phyloP scores from a whole-genome alignment of 2,888 invertebrate genomes.

The Rhorus exstirpatorius region DNA sequence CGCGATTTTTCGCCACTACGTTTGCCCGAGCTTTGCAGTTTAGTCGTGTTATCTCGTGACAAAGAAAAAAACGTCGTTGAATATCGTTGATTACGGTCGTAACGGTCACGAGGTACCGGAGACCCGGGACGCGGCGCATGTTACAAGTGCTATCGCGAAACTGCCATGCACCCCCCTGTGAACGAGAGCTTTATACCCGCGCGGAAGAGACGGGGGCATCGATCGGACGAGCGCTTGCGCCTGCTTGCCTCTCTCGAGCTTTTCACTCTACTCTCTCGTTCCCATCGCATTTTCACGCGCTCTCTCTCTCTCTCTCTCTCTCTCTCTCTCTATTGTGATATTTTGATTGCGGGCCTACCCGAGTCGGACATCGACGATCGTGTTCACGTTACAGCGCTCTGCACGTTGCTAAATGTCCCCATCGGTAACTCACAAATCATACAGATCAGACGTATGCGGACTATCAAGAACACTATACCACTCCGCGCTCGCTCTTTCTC shows the following conservation, averaged over 20 bases:
- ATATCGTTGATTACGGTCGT: slow-evolving; percentile 46
- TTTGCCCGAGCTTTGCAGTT: slow-evolving; percentile 28
- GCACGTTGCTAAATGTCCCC: no score
- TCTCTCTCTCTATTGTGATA: no score
- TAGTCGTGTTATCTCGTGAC: slow-evolving; percentile 39
- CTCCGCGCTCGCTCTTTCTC: slow-evolving; percentile 27
- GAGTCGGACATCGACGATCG: no score
- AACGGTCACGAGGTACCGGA: slow-evolving; percentile 69
- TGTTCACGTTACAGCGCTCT: no score
- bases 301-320: slow-evolving; percentile 29
- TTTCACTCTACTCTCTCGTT: slow-evolving; percentile 38
- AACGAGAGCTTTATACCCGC: slow-evolving; percentile 84
- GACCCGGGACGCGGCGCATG: slow-evolving; percentile 80
- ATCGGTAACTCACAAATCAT: no score
- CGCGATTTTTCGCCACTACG: background rate
- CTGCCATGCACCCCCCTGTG: slow-evolving; percentile 84
- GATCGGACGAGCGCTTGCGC: slow-evolving; percentile 85
- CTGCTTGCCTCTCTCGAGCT: slow-evolving; percentile 74
- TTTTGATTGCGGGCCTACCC: no score
- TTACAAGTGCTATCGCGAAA: slow-evolving; percentile 83
- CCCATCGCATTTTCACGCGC: slow-evolving; percentile 26
- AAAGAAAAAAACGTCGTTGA: slow-evolving; percentile 36
- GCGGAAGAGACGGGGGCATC: slow-evolving; percentile 81
- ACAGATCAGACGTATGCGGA: no score
- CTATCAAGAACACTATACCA: slow-evolving; percentile 15